Evolutionary conservation across 2,888 invertebrate species (phyloP), one percentile per base, ranked within the genome.

Genomic region (Mallateleia sp.): DNA sequence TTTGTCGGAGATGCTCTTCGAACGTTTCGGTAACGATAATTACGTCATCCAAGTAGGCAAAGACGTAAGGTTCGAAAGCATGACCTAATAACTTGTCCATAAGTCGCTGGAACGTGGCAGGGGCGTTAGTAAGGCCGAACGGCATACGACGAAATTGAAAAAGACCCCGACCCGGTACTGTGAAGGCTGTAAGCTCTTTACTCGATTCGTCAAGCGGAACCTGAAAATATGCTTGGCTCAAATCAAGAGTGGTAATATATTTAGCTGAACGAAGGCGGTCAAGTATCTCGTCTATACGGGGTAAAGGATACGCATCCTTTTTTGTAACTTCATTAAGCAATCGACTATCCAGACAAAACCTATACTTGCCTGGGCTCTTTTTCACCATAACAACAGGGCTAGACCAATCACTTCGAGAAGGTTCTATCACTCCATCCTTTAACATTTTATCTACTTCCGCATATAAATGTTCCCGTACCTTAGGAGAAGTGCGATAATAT

Each of bases 41-140:
- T 2, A 32, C 18, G 24, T 47, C 58, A 20, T 58, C 58, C 3
- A 58, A 20, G 14, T 58, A 58, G 1, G 58, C 58, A n/a, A 58
- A 58, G 7, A 72, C 78, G 50, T 67, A 32, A 0, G 87, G 89
- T 24, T 86, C 78, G 38, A 87, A 45, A n/a, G 88, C 81, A 8
- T 88, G 71, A 9, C 91, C 91, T 0, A 93, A 66, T 0, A 90
- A 15, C 5, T 50, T 11, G 28, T 90, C 91, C 14, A 89, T 25
- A 2, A 91, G 50, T 1, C 89, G 56, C 54, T 90, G 90, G 25
- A 90, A 91, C 0, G 89, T 88, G 0, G 88, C 88, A 4, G 89
- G 90, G 2, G 89, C 89, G 22, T 62, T 78, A 0, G 79, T 58
- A 2, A 90, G 38, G 1, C 86, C 88, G 32, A 72, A 75, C 0